Base-by-base conservation (phyloP, 1,140 invertebrate genomes). In the Cylas formicarius region DNA sequence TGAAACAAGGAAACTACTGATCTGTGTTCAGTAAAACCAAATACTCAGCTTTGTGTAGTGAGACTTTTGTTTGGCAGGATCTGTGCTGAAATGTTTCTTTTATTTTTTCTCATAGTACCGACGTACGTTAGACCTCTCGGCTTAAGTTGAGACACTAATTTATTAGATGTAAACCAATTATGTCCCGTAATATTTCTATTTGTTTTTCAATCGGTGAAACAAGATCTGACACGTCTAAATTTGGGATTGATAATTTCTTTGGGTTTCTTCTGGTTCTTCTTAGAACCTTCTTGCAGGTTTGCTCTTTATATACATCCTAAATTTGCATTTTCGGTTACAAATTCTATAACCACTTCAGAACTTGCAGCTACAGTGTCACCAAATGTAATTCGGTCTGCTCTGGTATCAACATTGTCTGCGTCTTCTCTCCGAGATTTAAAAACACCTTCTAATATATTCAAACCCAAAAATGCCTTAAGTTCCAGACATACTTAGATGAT, bases 11-110 rank as follows among this genome's bases (percentile, higher is more conserved):
- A 36, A 3, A 36, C 18, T 10, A 36, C 11, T 8, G 34, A 22
- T 7, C n/a, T 22, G 24, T 36, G 34, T 36, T 36, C 24, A n/a
- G 34, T 36, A 20, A 36, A 36, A 22, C 34, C 34, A 36, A 36
- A 36, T 20, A 36, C 21, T 22, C 14, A 22, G 13, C 34, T 36
- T n/a, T 20, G 11, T n/a, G 14, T 4, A 14, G 21, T 22, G n/a
- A 19, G 13, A 10, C 9, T 36, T n/a, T n/a, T n/a, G n/a, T n/a
- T n/a, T n/a, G 34, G 18, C 2, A 36, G 19, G 24, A 36, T 22
- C 18, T 22, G 19, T 4, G 9, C 10, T 11, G 17, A 22, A 9
- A 36, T 36, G 9, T n/a, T 10, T 20, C 34, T 17, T 14, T 36
- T 36, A 14, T 36, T 4, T 36, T 36, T 36, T 36, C 24, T 36